Evolutionary conservation across 2,797 vertebrate genomes (phyloP).

Genomic region (Hipposideros larvatus): DNA sequence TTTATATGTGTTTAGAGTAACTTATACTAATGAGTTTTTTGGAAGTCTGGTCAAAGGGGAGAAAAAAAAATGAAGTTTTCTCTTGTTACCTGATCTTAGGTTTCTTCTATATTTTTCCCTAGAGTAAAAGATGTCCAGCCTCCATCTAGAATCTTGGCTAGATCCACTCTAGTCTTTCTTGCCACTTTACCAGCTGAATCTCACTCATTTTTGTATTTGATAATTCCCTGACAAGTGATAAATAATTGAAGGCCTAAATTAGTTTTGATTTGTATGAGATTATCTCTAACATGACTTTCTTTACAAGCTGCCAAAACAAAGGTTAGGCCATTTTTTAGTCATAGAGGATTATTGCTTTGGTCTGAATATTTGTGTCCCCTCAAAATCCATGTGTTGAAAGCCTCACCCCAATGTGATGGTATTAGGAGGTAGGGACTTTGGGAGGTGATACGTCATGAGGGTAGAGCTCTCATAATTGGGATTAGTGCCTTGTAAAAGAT

Average conservation of each 20-base stretch:
- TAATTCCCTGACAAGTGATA: background rate
- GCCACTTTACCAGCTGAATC: background rate
- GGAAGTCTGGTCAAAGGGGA: background rate
- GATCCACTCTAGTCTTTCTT: background rate
- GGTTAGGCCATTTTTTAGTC: background rate
- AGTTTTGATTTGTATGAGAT: background rate
- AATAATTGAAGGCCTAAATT: background rate
- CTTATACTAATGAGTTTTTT: background rate
- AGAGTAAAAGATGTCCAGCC: background rate
- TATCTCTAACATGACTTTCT: background rate
- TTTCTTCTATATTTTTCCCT: background rate
- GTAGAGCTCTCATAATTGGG: background rate
- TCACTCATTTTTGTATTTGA: background rate
- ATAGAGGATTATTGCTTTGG: background rate
- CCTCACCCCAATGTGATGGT: background rate
- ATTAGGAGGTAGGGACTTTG: background rate
- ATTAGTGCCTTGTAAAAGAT: too few species aligned
- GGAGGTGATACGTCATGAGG: background rate
- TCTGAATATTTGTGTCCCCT: background rate
- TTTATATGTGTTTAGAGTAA: background rate
- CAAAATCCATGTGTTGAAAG: background rate
- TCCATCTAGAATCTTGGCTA: background rate
- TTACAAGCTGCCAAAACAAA: background rate
- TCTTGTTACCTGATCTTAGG: background rate
- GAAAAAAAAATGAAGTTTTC: background rate